phyloP scores from a whole-genome alignment of 2,113 vertebrate species.

The Oryzias javanicus region DNA sequence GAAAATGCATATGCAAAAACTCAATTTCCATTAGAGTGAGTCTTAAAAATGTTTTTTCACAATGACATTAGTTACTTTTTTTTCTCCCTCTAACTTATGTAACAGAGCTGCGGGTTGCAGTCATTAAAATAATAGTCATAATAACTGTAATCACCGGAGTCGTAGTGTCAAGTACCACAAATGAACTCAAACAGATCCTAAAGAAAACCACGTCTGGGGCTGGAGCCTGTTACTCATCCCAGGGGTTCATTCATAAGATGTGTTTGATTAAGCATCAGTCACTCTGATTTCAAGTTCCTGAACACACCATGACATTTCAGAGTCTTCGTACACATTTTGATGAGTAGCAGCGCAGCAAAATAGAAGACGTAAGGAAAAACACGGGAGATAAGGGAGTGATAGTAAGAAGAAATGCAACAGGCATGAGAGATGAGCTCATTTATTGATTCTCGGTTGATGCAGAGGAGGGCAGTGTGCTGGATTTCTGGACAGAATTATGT shows the following conservation, averaged over 20 bases:
- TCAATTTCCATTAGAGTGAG: no score
- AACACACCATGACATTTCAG: background rate
- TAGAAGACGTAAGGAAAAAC: no score
- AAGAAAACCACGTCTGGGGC: background rate
- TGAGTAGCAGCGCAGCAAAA: background rate
- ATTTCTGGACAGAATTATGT: background rate
- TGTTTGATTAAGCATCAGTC: slow-evolving; percentile 2
- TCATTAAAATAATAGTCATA: background rate
- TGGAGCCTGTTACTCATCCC: background rate
- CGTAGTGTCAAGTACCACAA: slow-evolving; percentile 1
- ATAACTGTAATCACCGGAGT: background rate
- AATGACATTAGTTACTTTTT: no score
- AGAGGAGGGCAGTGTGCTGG: background rate
- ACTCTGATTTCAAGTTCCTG: slow-evolving; percentile 1
- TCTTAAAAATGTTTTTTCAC: background rate
- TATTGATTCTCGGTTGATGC: background rate
- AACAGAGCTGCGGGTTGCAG: background rate
- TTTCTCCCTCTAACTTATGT: background rate
- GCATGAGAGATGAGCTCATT: no score
- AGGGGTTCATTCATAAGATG: slow-evolving; percentile 2
- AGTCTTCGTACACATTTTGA: background rate
- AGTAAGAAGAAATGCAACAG: no score
- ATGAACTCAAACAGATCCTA: slow-evolving; percentile 4
- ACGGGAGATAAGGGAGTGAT: no score
- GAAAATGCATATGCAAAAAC: no score